These are phyloP conservation scores for Tethya wilhelma DNA, from an alignment of 37 sponge, comb jelly and placozoan species.

Conservation along the genomic window DNA sequence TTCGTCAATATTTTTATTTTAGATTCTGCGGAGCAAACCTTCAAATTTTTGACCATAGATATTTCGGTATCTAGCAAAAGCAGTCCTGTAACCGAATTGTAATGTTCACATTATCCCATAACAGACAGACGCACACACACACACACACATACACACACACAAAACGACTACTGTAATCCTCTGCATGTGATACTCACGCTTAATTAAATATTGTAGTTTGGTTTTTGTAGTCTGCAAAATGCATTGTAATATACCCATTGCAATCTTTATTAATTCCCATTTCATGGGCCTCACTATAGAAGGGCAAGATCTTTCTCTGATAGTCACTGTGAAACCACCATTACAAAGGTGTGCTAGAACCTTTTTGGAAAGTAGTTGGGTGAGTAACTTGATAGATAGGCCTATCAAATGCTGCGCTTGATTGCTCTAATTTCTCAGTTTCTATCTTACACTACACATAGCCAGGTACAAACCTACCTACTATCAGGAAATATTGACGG, in stretches of 20 bases:
- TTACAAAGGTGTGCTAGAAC: background rate
- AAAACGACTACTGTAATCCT: no score
- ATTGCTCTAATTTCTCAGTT: constrained; percentile 28
- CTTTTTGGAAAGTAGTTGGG: constrained; percentile 2
- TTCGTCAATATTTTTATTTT: no score
- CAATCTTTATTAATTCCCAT: constrained; percentile 43
- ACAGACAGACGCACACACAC: no score
- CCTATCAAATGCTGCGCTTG: constrained; percentile 36
- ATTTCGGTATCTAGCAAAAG: constrained; percentile 16
- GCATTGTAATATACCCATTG: constrained; percentile 8
- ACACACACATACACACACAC: no score
- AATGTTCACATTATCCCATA: no score
- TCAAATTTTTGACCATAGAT: no score
- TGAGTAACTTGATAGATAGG: constrained; percentile 12
- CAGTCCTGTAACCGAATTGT: constrained; percentile 21
- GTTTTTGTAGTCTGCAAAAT: constrained; percentile 27
- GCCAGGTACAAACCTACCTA: constrained; percentile 27
- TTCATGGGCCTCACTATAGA: constrained; percentile 49
- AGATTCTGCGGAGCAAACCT: no score
- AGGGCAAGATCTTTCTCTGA: constrained; percentile 11
- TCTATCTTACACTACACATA: constrained; percentile 33
- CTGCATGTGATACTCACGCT: no score
- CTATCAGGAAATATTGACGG: no score
- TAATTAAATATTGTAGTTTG: no score
- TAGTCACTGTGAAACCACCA: constrained; percentile 33